Evolutionary conservation across 1,140 invertebrate species (phyloP).

Genomic region (Drosophila repleta): DNA sequence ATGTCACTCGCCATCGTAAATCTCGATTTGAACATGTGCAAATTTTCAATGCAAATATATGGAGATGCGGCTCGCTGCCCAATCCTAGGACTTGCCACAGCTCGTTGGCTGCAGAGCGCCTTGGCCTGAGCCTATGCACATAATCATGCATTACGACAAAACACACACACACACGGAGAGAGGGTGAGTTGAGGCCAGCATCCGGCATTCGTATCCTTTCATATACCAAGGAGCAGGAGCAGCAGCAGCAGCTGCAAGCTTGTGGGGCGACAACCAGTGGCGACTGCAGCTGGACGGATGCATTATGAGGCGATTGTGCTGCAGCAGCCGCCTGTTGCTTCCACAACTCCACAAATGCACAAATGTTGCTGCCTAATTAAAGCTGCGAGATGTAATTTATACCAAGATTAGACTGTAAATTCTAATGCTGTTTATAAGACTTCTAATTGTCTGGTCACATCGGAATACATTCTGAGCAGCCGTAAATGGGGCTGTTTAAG

Average conservation of each 20-base stretch:
- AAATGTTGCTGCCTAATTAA: slow-evolving; percentile 33
- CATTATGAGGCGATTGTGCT: slow-evolving; percentile 64
- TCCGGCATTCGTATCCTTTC: slow-evolving; percentile 55
- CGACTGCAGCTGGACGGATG: slow-evolving; percentile 47
- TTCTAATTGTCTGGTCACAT: background rate
- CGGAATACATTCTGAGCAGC: no score
- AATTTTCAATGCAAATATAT: slow-evolving; percentile 81
- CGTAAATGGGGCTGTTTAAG: no score
- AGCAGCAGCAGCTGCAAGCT: background rate
- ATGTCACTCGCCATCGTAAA: slow-evolving; percentile 84
- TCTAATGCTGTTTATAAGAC: slow-evolving; percentile 1
- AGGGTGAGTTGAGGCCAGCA: slow-evolving; percentile 16
- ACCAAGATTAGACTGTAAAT: background rate
- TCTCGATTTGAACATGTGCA: slow-evolving; percentile 84
- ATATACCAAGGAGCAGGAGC: slow-evolving; percentile 13
- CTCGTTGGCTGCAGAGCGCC: slow-evolving; percentile 18
- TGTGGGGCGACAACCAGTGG: background rate
- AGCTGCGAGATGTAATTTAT: slow-evolving; percentile 12
- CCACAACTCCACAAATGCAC: background rate
- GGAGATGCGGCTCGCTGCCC: slow-evolving; percentile 57
- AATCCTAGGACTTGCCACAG: slow-evolving; percentile 44
- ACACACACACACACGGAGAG: slow-evolving; percentile 3
- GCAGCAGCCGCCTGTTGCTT: slow-evolving; percentile 53
- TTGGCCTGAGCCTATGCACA: slow-evolving; percentile 58
- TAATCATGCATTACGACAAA: slow-evolving; percentile 71